Conservation (phyloP, 92 coral and sea anemone genomes). For the Palythoa caribaeorum region DNA sequence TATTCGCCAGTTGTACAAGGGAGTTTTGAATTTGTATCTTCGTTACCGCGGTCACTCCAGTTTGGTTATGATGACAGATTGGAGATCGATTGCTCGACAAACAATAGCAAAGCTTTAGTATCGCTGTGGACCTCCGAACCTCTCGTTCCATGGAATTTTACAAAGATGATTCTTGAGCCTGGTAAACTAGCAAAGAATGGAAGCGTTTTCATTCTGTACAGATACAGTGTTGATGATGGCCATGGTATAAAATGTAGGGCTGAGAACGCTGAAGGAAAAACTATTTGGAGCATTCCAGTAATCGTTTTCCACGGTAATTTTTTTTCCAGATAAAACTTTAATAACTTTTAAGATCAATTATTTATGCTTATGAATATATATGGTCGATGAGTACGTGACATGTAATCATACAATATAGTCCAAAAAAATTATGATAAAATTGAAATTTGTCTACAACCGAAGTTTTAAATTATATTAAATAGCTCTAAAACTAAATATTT, state of each 20-base stretch:
- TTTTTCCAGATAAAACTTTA: background rate
- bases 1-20: background rate
- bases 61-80: background rate
- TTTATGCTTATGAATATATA: too few relatives aligned
- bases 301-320: constrained; percentile 1
- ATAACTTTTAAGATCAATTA: too few relatives aligned
- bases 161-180: background rate
- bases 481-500: too few relatives aligned
- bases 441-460: too few relatives aligned
- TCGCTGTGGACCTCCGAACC: constrained; percentile 4
- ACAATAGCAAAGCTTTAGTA: background rate
- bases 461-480: too few relatives aligned
- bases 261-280: background rate
- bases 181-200: background rate
- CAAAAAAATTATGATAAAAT: too few relatives aligned
- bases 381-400: too few relatives aligned
- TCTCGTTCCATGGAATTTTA: background rate
- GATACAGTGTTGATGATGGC: background rate
- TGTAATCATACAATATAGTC: too few relatives aligned
- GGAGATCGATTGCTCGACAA: background rate
- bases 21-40: background rate
- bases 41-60: background rate
- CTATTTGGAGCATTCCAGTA: background rate
- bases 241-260: background rate
- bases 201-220: background rate